Percentiles rank a stretch among this genome's conserved stretches.
phyloP scores from a whole-genome alignment of 1,140 invertebrate genomes.

The Pogonognathellus flavescens region DNA sequence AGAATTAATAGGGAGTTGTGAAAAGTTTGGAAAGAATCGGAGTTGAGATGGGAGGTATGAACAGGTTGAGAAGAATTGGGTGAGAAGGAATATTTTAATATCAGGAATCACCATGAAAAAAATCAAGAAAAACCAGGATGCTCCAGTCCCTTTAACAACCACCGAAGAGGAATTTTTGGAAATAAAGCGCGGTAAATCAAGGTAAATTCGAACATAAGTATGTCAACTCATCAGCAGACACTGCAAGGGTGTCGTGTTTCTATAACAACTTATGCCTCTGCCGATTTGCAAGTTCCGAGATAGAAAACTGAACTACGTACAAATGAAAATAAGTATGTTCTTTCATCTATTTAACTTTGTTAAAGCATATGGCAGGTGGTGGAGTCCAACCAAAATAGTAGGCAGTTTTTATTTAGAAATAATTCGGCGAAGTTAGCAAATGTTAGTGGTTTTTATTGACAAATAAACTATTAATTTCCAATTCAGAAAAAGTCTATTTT shows the following conservation, averaged over 20 bases:
- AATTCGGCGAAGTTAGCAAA: too few relatives aligned
- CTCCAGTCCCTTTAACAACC: conserved; percentile 88
- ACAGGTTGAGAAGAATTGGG: too few relatives aligned
- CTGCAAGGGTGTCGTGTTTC: conserved; percentile 93
- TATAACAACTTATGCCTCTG: conserved; percentile 83
- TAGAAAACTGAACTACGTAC: conserved; percentile 76
- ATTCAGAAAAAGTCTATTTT: too few relatives aligned
- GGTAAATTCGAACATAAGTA: conserved; percentile 80
- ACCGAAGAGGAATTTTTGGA: conserved; percentile 90
- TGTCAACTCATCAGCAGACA: conserved; percentile 91
- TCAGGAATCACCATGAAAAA: conserved; percentile 85
- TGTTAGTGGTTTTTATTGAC: too few relatives aligned
- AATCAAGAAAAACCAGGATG: conserved; percentile 81
- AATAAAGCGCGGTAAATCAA: conserved; percentile 82
- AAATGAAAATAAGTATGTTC: conserved; percentile 73
- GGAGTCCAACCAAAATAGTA: too few relatives aligned
- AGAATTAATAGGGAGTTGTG: too few relatives aligned
- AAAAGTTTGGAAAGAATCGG: too few relatives aligned
- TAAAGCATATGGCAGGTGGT: too few relatives aligned
- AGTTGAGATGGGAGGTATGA: too few relatives aligned
- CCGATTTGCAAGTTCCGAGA: conserved; percentile 77
- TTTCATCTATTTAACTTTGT: too few relatives aligned
- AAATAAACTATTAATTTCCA: too few relatives aligned
- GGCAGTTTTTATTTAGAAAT: too few relatives aligned
- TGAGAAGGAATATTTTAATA: conserved; percentile 71